Evolutionary conservation across 2,113 vertebrate species (phyloP), one percentile per base, ranked within the genome.

Genomic region (Pseudorasbora parva): DNA sequence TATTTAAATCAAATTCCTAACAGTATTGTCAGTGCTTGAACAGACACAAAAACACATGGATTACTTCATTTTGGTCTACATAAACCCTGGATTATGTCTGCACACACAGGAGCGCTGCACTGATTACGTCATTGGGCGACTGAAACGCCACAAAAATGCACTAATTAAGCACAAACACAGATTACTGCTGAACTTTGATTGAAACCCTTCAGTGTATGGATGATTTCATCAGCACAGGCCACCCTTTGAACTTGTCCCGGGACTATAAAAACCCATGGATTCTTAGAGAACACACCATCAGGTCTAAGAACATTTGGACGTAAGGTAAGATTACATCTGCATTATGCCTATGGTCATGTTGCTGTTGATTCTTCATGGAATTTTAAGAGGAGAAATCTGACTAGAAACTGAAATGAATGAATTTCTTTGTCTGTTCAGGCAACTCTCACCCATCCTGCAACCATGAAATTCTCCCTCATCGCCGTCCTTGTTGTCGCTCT

Each of bases 401-500:
- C 51, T 2, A 25, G 5, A 49, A 47, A 73, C 43, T 25, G 23
- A 73, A 2, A 37, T 9, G 72, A 59, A 64, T 12, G 14, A 12
- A 54, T 3, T 0, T 25, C 17, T 80, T 8, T 72, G 71, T 85
- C 8, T 78, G 9, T 15, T 57, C 2, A 91, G 88, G 75, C 69
- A 76, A 73, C 2, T 78, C 56, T 86, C n/a, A 1, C 74, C 81
- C 82, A 72, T 81, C 85, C 54, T 59, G 86, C 87, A 88, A 85
- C 25, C 90, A 94, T 94, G 92, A 93, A 90, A 51, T 78, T 90
- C 86, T 84, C 89, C 76, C 66, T 91, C 0, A 54, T 90, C 9
- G 72, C 86, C 23, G 17, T 89, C 69, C 64, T 93, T 69, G 30
- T 89, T 12, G 60, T 90, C 17, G 74, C 88, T 19, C 87, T 93